Percentiles rank a stretch among this genome's conserved stretches.
phyloP scores from a whole-genome alignment of 2,113 vertebrate species.

The Hystrix cristata region DNA sequence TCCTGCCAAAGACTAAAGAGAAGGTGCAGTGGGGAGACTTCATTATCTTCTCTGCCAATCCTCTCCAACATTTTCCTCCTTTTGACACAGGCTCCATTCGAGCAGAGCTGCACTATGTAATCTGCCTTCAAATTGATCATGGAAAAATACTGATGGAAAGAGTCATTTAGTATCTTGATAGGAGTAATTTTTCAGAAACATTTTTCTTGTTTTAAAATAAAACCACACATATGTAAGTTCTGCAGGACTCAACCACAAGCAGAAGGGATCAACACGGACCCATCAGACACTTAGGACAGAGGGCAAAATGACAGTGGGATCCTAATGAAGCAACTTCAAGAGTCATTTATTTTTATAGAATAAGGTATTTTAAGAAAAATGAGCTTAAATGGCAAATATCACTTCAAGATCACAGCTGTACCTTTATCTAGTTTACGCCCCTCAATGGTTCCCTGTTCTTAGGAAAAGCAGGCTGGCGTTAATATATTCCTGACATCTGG shows the following conservation, averaged over 20 bases:
- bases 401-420: slow-evolving; percentile 5
- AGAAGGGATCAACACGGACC: neutral
- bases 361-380: neutral
- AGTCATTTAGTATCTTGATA: neutral
- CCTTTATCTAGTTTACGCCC: neutral
- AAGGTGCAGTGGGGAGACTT: neutral
- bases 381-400: neutral
- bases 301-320: neutral
- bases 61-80: neutral
- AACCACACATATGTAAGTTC: neutral
- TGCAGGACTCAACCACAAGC: neutral
- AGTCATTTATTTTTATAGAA: neutral
- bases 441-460: neutral
- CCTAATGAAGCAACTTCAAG: neutral
- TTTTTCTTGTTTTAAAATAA: slow-evolving; percentile 61
- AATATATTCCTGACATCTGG: neutral
- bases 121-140: slow-evolving; percentile 20
- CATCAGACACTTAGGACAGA: slow-evolving; percentile 25
- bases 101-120: neutral
- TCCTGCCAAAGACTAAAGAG: neutral
- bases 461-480: neutral
- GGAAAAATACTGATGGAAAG: neutral
- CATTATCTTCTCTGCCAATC: neutral
- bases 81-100: neutral
- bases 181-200: slow-evolving; percentile 22